Percentiles rank a stretch among this genome's conserved stretches.
These are phyloP conservation scores for Shinisaurus crocodilurus DNA, from an alignment of 2,113 vertebrate genomes.

Conservation along the genomic window DNA sequence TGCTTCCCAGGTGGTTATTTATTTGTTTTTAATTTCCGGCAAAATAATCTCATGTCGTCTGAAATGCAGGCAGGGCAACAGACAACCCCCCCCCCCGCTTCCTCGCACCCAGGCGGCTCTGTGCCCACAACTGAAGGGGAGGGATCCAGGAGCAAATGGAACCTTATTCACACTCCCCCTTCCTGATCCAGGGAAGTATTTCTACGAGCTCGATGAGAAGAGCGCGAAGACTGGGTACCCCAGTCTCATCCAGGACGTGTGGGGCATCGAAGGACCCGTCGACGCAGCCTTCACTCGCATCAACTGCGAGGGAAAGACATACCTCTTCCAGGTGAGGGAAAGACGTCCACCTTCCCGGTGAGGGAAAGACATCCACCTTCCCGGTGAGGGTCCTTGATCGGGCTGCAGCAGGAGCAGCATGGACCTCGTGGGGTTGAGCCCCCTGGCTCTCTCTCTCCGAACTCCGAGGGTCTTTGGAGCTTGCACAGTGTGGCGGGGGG, in stretches of 20 bases:
- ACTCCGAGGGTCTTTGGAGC: no score
- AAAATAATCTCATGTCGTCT: no score
- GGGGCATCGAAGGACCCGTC: slow-evolving; percentile 92
- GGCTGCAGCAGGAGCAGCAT: no score
- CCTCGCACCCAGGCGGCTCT: no score
- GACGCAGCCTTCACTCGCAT: slow-evolving; percentile 95
- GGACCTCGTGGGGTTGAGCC: no score
- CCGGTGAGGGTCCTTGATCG: slow-evolving; percentile 78
- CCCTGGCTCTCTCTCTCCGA: no score
- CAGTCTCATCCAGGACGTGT: slow-evolving; percentile 90
- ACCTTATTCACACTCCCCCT: not conserved
- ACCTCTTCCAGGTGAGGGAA: slow-evolving; percentile 91
- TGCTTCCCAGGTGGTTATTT: no score
- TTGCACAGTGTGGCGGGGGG: no score
- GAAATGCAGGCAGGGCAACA: not conserved
- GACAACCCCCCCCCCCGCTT: no score
- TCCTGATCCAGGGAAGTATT: slow-evolving; percentile 82
- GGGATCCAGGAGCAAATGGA: no score
- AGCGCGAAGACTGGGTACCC: slow-evolving; percentile 87
- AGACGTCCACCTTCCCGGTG: slow-evolving; percentile 96
- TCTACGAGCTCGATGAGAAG: slow-evolving; percentile 88
- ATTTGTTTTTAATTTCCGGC: no score
- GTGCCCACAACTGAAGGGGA: not conserved
- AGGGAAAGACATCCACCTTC: slow-evolving; percentile 90
- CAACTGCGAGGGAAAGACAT: slow-evolving; percentile 97